These are phyloP conservation scores for Sorex fumeus DNA, from an alignment of 2,113 vertebrate species.

Conservation along the genomic window DNA sequence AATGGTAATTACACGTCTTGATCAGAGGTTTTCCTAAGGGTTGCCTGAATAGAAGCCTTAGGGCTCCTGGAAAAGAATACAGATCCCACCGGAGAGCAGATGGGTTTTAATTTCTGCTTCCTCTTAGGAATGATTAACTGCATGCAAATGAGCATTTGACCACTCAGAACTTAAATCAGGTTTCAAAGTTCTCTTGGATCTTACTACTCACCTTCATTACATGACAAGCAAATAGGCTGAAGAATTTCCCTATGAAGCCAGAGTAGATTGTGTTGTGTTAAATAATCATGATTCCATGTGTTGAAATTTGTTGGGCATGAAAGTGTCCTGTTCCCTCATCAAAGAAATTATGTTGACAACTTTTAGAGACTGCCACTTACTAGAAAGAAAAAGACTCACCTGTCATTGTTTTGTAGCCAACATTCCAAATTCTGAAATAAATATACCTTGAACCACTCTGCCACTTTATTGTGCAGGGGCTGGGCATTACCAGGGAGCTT, in stretches of 20 bases:
- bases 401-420: conserved; percentile 13
- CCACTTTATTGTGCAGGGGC: neutral
- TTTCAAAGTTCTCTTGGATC: neutral
- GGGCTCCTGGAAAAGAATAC: neutral
- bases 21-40: neutral
- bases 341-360: neutral
- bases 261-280: conserved; percentile 12
- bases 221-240: neutral
- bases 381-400: neutral
- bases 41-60: neutral
- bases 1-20: neutral
- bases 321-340: rapidly evolving
- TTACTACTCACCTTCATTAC: neutral
- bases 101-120: neutral
- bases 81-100: neutral
- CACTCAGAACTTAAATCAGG: neutral
- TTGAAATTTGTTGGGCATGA: neutral
- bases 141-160: neutral
- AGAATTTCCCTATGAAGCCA: neutral
- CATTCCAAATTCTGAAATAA: conserved; percentile 46
- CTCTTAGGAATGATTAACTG: neutral
- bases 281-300: neutral
- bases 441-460: neutral
- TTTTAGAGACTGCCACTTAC: neutral
- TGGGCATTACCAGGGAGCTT: neutral